phyloP scores from a whole-genome alignment of 2,797 vertebrate species.

The Megalops cyprinoides region DNA sequence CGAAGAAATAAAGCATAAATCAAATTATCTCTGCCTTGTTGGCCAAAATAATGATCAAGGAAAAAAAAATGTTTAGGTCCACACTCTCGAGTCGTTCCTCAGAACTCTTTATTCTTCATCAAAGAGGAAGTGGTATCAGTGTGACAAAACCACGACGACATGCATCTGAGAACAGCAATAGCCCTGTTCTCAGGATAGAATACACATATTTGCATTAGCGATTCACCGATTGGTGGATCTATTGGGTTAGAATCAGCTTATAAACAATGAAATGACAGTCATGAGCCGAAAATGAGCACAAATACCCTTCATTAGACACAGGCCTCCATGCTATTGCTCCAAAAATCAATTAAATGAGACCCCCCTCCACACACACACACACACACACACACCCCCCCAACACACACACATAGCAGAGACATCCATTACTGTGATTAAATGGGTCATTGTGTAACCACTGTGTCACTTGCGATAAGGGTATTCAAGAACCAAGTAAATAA shows the following conservation, averaged over 20 bases:
- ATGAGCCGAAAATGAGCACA: too few species aligned
- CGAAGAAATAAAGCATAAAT: not conserved
- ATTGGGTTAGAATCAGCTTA: not conserved
- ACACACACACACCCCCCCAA: not conserved
- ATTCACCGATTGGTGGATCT: not conserved
- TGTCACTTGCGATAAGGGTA: not conserved
- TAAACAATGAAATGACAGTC: too few species aligned
- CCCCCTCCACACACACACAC: not conserved
- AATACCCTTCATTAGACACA: too few species aligned
- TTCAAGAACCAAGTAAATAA: constrained; percentile 1
- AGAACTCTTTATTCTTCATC: not conserved
- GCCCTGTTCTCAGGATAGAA: not conserved
- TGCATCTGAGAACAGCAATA: not conserved
- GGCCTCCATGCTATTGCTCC: too few species aligned
- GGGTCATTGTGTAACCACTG: not conserved
- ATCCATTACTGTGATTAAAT: too few species aligned
- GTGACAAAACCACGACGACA: not conserved
- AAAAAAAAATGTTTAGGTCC: not conserved
- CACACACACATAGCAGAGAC: constrained; percentile 25
- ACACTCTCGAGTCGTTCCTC: not conserved
- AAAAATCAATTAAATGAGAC: too few species aligned
- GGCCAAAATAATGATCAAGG: not conserved
- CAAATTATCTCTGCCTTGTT: not conserved
- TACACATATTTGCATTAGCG: not conserved
- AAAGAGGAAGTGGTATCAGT: not conserved